Evolutionary conservation across 2,888 invertebrate genomes (phyloP), one percentile per base, ranked within the genome.

Genomic region (Andrena bicolor): DNA sequence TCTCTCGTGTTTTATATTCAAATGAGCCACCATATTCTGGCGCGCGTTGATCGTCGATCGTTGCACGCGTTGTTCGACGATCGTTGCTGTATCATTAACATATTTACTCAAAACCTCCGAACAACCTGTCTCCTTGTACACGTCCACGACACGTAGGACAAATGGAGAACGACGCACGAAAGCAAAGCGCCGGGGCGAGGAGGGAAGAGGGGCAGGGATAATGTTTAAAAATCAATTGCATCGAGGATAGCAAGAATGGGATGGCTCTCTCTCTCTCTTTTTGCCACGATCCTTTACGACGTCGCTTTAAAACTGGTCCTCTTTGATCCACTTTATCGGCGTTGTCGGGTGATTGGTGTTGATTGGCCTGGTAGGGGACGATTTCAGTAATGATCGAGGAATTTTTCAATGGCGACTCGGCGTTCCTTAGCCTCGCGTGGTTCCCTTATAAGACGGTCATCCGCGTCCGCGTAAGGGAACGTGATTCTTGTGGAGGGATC

Each of bases 221-320:
- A 63, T 69, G 48, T 20, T 79, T 79, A 79, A 79, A 64, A 79
- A 79, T 79, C 80, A 79, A 79, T 79, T 56, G 64, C 48, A 49
- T 48, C 20, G n/a, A 1, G 8, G 51, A 78, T 61, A 32, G 56
- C 78, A 60, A 20, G 78, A 60, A 51, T 41, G 41, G 41, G 13
- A 26, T 26, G 53, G 8, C 2, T 49, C 13, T 41, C 41, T 49
- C 41, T 41, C 41, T 49, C 65, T 41, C 41, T 53, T 61, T 48
- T 69, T 63, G 58, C 30, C 53, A n/a, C 30, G 30, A 1, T 69
- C 32, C 4, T 79, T 79, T 79, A 79, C 49, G 23, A 49, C 10
- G n/a, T 58, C 48, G 23, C 56, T 32, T 79, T 70, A 49, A 35
- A 70, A 80, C 79, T 79, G 79, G 79, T 79, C 70, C 80, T 63